Evolutionary conservation across 2,113 vertebrate genomes (phyloP).

Genomic region (Brachionichthys hirsutus): DNA sequence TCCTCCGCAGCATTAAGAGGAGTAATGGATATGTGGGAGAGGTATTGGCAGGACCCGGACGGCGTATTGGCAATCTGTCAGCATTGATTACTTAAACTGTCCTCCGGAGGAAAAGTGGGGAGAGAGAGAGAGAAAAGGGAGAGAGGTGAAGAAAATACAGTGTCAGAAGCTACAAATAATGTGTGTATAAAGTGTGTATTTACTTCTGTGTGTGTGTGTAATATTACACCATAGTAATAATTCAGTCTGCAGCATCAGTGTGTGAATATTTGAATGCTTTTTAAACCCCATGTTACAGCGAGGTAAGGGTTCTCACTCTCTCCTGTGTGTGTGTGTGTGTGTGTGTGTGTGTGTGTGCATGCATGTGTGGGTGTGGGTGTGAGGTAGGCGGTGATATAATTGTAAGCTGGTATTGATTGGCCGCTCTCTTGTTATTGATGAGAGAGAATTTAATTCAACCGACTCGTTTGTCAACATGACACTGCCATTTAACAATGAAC

Average conservation of each 20-base stretch:
- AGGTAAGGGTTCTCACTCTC: constrained; percentile 43
- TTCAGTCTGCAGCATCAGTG: constrained; percentile 10
- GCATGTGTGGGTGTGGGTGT: constrained; percentile 34
- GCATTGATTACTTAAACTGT: constrained; percentile 74
- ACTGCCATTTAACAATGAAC: constrained; percentile 80
- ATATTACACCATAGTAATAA: constrained; percentile 9
- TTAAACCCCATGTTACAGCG: constrained; percentile 31
- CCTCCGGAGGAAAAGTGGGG: constrained; percentile 30
- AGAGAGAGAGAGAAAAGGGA: not conserved
- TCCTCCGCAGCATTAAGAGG: constrained; percentile 49
- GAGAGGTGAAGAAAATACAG: constrained; percentile 27
- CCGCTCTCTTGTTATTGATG: constrained; percentile 76
- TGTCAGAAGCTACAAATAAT: constrained; percentile 39
- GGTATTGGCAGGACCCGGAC: constrained; percentile 71
- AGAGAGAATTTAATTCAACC: constrained; percentile 80
- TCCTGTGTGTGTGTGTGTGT: constrained; percentile 9
- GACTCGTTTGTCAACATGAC: constrained; percentile 82
- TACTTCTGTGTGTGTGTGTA: constrained; percentile 12
- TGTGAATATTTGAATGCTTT: constrained; percentile 47
- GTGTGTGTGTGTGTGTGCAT: constrained; percentile 21
- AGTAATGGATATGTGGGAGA: constrained; percentile 72
- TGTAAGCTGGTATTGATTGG: constrained; percentile 79
- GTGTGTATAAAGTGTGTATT: not conserved
- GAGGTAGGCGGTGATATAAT: constrained; percentile 74
- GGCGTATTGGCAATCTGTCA: constrained; percentile 76